These are phyloP conservation scores for Catostomus latipinnis DNA, from an alignment of 2,797 vertebrate species.

Conservation along the genomic window DNA sequence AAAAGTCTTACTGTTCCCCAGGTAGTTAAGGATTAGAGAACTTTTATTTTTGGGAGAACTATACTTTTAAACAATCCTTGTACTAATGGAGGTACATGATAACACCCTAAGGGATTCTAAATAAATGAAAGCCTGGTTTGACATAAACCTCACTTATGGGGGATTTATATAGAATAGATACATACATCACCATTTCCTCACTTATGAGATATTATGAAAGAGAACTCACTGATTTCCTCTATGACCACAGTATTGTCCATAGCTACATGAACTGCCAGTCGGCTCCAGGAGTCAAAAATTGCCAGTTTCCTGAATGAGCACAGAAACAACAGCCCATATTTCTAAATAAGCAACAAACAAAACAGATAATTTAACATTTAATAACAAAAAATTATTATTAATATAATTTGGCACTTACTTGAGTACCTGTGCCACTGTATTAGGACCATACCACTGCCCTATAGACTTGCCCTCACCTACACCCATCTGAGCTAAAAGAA, in stretches of 20 bases:
- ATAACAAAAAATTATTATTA: neutral
- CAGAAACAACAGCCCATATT: neutral
- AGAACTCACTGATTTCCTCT: constrained; percentile 94
- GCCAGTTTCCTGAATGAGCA: constrained; percentile 87
- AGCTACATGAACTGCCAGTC: constrained; percentile 93
- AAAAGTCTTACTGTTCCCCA: too few species aligned
- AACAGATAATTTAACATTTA: neutral
- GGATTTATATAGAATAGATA: neutral
- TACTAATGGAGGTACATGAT: too few species aligned
- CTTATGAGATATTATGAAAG: neutral
- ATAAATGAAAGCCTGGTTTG: too few species aligned
- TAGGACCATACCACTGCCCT: constrained; percentile 98
- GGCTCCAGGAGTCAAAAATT: constrained; percentile 94
- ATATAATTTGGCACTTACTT: constrained; percentile 82
- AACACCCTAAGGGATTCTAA: too few species aligned
- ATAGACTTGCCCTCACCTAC: constrained; percentile 98
- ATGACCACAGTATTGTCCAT: constrained; percentile 99
- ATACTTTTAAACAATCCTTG: too few species aligned
- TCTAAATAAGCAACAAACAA: neutral
- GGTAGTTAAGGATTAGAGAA: too few species aligned
- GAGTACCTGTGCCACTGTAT: constrained; percentile 97
- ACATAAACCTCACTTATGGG: too few species aligned
- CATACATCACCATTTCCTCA: neutral
- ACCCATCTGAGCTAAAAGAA: constrained; percentile 93
- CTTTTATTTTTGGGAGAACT: too few species aligned